Conservation (phyloP, 2,113 vertebrate genomes). For the Larimichthys polyactis region DNA sequence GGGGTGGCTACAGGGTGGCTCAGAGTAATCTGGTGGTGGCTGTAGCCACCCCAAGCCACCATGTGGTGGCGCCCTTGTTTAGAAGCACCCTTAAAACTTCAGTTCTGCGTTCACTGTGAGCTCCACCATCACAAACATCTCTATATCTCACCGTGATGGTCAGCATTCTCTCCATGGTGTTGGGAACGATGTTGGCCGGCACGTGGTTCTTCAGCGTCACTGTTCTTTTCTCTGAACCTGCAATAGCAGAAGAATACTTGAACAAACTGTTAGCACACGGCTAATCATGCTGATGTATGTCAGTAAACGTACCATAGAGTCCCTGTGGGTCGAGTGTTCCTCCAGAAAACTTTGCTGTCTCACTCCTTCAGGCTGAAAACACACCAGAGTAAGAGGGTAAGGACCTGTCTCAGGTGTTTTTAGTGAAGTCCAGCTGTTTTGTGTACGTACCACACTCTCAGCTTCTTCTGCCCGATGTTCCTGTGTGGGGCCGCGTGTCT, state of each 20-base stretch:
- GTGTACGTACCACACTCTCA: constrained; percentile 88
- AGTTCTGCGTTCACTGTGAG: no score
- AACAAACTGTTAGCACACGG: not conserved
- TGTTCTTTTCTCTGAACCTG: constrained; percentile 63
- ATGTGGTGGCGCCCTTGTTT: no score
- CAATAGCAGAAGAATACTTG: constrained; percentile 17
- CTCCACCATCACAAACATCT: no score
- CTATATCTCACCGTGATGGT: constrained; percentile 86
- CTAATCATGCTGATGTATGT: no score
- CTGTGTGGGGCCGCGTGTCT: not conserved
- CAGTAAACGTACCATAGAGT: constrained; percentile 86
- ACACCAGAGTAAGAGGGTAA: not conserved
- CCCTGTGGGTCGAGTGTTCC: constrained; percentile 90
- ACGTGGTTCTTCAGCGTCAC: constrained; percentile 85
- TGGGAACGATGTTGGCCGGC: constrained; percentile 89
- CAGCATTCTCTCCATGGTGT: constrained; percentile 87
- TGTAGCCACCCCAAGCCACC: no score
- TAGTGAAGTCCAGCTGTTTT: not conserved
- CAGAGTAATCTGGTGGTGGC: no score
- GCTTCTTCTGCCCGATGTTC: constrained; percentile 87
- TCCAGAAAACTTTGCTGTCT: constrained; percentile 82
- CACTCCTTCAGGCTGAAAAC: constrained; percentile 92
- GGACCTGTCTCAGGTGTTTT: not conserved
- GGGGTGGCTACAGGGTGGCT: no score
- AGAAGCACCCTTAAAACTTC: no score